Percentiles rank a stretch among this genome's conserved stretches.
These are phyloP conservation scores for Tipula lateralis DNA, from an alignment of 2,888 invertebrate genomes.

Conservation along the genomic window DNA sequence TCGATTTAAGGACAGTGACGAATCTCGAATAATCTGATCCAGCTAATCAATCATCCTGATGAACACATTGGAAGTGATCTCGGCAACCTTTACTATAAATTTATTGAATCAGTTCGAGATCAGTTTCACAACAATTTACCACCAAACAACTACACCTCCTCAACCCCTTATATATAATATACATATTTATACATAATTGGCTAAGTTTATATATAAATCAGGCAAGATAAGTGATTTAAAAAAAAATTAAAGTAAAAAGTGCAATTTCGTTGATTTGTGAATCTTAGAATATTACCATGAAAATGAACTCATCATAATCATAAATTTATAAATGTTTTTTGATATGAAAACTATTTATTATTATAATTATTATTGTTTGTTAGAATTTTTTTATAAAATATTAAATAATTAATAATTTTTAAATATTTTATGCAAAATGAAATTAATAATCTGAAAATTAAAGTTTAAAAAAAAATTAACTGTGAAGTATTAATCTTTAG, in stretches of 20 bases:
- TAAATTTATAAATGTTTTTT: constrained; percentile 13
- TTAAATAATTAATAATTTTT: not conserved
- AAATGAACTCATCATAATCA: not conserved
- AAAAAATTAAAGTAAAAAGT: not conserved
- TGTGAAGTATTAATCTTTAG: not conserved
- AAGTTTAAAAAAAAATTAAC: not conserved
- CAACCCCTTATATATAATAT: not conserved
- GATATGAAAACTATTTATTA: not conserved
- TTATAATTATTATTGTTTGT: not conserved
- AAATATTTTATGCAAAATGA: not conserved
- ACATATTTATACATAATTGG: not conserved
- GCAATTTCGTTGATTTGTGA: constrained; percentile 1
- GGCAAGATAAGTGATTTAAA: not conserved
- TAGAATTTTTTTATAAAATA: not conserved
- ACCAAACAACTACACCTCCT: not conserved
- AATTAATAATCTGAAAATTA: not conserved
- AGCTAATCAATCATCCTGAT: too few relatives aligned
- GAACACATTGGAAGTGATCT: too few relatives aligned
- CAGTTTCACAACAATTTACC: not conserved
- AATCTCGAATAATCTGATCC: too few relatives aligned
- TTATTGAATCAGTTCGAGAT: too few relatives aligned
- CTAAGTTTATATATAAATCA: not conserved
- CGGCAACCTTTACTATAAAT: too few relatives aligned
- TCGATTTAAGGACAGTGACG: too few relatives aligned
- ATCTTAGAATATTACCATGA: constrained; percentile 7